Percentiles rank a stretch among this genome's conserved stretches.
Conservation (phyloP, 92 coral and sea anemone species). For the Virgularia gustaviana region DNA sequence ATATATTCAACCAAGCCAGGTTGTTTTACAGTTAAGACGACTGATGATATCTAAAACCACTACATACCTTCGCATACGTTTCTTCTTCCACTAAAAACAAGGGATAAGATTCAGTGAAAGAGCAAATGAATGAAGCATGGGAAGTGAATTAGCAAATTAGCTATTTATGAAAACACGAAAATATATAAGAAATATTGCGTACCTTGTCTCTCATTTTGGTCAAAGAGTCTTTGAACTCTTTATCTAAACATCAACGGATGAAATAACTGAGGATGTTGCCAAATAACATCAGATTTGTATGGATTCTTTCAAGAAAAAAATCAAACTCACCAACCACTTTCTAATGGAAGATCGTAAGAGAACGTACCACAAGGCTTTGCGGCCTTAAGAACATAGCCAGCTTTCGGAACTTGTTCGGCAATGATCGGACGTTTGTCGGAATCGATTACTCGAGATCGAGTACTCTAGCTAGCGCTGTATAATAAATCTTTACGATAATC, state of each 20-base stretch:
- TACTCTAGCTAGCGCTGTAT: no score
- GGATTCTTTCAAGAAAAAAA: not conserved
- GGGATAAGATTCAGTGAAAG: not conserved
- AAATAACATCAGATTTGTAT: slow-evolving; percentile 11
- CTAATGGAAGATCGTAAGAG: slow-evolving; percentile 19
- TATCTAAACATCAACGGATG: not conserved
- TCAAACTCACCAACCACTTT: slow-evolving; percentile 19
- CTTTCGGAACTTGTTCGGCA: no score
- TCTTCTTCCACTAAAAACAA: slow-evolving; percentile 73
- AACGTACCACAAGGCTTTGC: slow-evolving; percentile 7
- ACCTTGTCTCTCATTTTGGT: slow-evolving; percentile 39
- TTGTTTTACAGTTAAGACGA: not conserved
- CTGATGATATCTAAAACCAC: not conserved
- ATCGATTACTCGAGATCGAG: no score
- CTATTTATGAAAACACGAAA: not conserved
- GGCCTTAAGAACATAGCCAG: no score
- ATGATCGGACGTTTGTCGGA: no score
- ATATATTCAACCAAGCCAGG: not conserved
- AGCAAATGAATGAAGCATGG: slow-evolving; percentile 1
- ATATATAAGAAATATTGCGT: not conserved
- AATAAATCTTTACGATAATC: no score
- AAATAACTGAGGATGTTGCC: slow-evolving; percentile 7
- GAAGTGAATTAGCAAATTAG: not conserved
- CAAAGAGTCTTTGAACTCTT: slow-evolving; percentile 30
- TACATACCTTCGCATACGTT: slow-evolving; percentile 86